Conservation (phyloP, 2,797 vertebrate species). For the Pantherophis vulpinus region DNA sequence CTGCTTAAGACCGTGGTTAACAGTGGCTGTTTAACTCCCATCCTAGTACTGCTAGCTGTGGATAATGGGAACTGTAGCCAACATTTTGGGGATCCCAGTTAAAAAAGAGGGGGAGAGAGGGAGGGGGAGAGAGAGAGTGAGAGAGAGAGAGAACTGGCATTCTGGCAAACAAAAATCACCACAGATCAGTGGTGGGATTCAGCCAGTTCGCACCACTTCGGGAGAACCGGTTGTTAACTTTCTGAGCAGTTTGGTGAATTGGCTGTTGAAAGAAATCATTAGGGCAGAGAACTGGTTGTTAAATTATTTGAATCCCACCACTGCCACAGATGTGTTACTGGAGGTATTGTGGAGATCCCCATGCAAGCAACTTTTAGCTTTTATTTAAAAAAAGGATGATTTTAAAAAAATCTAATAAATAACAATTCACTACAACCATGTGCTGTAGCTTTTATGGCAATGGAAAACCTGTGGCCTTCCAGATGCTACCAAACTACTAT, state of each 20-base stretch:
- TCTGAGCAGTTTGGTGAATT: too few species aligned
- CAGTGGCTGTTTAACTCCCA: not conserved
- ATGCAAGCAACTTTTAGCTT: not conserved
- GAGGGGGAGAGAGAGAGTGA: too few species aligned
- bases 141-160: not conserved
- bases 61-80: not conserved
- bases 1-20: not conserved
- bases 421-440: not conserved
- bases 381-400: not conserved
- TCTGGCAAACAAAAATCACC: not conserved
- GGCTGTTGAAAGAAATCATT: too few species aligned
- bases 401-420: not conserved
- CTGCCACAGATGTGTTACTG: not conserved
- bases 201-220: too few species aligned
- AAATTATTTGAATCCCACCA: too few species aligned
- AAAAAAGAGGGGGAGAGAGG: not conserved
- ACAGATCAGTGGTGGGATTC: not conserved
- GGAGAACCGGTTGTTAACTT: too few species aligned
- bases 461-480: not conserved
- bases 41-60: not conserved
- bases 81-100: not conserved
- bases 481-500: not conserved
- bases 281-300: too few species aligned
- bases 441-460: not conserved
- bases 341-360: not conserved